phyloP scores from a whole-genome alignment of 2,113 vertebrate species.

The Bolborhynchus lineola region DNA sequence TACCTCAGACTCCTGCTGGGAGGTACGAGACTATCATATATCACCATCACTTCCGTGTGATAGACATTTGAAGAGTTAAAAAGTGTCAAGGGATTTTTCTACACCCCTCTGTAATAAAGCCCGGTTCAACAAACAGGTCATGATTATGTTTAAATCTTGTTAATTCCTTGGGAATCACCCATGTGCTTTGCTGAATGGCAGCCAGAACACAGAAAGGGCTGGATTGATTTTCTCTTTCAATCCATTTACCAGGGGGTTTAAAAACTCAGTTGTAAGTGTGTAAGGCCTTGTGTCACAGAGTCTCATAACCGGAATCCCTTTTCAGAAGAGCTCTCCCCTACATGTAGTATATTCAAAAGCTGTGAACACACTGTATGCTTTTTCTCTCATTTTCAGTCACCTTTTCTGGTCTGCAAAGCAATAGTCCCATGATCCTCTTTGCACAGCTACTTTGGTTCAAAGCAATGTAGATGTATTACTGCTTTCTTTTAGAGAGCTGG shows the following conservation, averaged over 20 bases:
- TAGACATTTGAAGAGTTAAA: not conserved
- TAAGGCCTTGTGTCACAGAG: not conserved
- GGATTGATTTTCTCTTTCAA: not conserved
- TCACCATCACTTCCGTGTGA: not conserved
- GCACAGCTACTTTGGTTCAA: not conserved
- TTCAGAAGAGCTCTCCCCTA: not conserved
- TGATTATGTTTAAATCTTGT: not conserved
- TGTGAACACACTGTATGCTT: not conserved
- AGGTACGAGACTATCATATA: fast-evolving
- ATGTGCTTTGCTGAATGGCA: not conserved
- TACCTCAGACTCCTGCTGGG: not conserved
- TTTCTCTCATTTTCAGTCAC: not conserved
- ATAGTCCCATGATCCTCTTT: not conserved
- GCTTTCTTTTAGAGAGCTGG: not conserved
- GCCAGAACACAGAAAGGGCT: not conserved
- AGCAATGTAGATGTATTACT: not conserved
- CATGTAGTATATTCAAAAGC: not conserved
- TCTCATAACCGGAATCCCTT: not conserved
- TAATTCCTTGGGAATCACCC: not conserved
- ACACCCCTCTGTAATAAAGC: not conserved
- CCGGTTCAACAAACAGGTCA: not conserved
- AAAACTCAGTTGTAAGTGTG: not conserved
- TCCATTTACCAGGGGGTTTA: not conserved
- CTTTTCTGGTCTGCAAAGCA: not conserved
- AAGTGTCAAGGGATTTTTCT: not conserved